A percentile compares a stretch with the other conserved stretches of the same genome.
phyloP scores from a whole-genome alignment of 2,113 vertebrate genomes.

The Falco punctatus region DNA sequence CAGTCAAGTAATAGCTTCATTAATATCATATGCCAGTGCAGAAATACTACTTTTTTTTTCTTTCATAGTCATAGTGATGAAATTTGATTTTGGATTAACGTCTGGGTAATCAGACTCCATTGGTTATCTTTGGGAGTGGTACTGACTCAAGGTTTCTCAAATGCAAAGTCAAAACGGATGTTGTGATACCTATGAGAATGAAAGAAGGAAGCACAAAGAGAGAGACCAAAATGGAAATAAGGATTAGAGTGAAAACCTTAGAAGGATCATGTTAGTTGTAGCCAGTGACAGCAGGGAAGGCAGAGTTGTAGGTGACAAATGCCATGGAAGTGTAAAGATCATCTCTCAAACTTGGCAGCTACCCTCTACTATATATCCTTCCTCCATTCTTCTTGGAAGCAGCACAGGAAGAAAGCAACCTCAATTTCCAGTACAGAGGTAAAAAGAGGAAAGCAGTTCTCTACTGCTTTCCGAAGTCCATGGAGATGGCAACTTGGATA shows the following conservation, averaged over 20 bases:
- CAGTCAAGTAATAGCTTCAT: neutral
- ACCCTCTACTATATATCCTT: neutral
- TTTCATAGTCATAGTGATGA: neutral
- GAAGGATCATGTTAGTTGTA: neutral
- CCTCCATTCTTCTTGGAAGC: neutral
- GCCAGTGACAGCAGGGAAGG: neutral
- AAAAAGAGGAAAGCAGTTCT: neutral
- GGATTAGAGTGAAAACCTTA: neutral
- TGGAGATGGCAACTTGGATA: neutral
- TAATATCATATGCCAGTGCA: neutral
- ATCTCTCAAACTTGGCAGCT: neutral
- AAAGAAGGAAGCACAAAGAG: neutral
- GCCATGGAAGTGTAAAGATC: accelerated
- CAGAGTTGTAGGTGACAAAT: neutral
- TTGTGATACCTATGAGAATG: neutral
- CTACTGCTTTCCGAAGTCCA: neutral
- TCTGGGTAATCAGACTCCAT: neutral
- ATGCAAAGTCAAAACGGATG: neutral
- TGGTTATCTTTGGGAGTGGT: neutral
- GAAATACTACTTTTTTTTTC: neutral
- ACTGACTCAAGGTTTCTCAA: neutral
- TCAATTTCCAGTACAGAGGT: neutral
- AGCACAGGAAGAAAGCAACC: neutral
- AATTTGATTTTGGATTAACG: neutral
- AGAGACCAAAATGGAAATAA: neutral